phyloP scores from a whole-genome alignment of 2,888 invertebrate species.

The Nemotelus pantherinus region DNA sequence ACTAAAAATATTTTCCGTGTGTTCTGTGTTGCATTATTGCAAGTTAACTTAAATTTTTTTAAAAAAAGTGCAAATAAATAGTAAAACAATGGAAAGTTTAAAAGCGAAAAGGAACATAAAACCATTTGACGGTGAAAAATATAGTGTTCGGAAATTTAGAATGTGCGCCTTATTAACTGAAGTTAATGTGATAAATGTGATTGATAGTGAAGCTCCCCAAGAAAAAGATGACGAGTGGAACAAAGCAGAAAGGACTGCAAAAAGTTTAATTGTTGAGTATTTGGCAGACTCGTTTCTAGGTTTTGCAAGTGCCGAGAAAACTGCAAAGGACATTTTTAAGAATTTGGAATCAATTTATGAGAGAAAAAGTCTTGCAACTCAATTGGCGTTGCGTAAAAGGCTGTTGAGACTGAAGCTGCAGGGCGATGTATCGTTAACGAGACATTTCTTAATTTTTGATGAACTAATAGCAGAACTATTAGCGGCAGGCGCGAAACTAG shows the following conservation, averaged over 20 bases:
- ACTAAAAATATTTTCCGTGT: too few relatives aligned
- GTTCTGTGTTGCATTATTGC: too few relatives aligned
- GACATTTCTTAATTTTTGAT: slow-evolving; percentile 56
- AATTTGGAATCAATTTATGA: slow-evolving; percentile 45
- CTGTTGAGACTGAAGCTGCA: slow-evolving; percentile 44
- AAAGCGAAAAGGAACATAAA: slow-evolving; percentile 11
- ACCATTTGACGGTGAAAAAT: slow-evolving; percentile 46
- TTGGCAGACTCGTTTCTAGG: slow-evolving; percentile 44
- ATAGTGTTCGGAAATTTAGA: slow-evolving; percentile 46
- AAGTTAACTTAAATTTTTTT: too few relatives aligned
- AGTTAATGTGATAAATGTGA: slow-evolving; percentile 33
- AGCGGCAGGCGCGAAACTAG: slow-evolving; percentile 58
- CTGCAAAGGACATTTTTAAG: slow-evolving; percentile 41
- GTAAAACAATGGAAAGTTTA: not conserved
- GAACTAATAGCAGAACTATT: slow-evolving; percentile 57
- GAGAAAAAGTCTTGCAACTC: slow-evolving; percentile 40
- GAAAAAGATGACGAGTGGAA: slow-evolving; percentile 9
- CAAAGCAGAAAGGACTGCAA: slow-evolving; percentile 44
- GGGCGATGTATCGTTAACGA: slow-evolving; percentile 31
- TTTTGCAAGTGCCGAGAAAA: slow-evolving; percentile 26
- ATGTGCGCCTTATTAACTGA: slow-evolving; percentile 40
- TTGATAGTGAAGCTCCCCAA: slow-evolving; percentile 23
- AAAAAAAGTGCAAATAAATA: not conserved
- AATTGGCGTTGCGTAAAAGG: slow-evolving; percentile 39
- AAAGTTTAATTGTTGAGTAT: slow-evolving; percentile 46